Conservation (phyloP, 1,140 invertebrate species). For the Anastatus disparis region DNA sequence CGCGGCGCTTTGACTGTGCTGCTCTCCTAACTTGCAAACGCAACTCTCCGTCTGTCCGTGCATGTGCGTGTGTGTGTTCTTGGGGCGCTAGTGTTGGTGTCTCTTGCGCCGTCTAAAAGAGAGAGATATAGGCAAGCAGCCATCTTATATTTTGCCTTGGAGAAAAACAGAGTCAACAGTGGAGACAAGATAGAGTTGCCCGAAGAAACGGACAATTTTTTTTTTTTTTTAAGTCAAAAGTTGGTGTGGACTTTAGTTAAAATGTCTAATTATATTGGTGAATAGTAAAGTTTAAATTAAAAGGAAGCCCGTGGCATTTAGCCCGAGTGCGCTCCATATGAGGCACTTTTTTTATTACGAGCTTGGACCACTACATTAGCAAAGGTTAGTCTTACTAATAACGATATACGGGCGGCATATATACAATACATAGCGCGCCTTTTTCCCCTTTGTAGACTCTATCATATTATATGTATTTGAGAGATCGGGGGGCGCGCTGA, state of each 20-base stretch:
- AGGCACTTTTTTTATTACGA: constrained; percentile 58
- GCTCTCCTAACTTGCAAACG: no score
- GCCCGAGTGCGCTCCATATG: constrained; percentile 31
- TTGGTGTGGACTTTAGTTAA: no score
- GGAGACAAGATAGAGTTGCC: no score
- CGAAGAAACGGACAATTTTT: no score
- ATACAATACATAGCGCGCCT: no score
- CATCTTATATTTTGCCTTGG: constrained; percentile 69
- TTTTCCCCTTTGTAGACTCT: constrained; percentile 3
- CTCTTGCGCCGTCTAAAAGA: constrained; percentile 21
- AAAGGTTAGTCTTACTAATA: constrained; percentile 60
- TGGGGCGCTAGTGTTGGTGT: no score
- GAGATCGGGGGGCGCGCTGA: no score
- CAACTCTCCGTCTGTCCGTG: background rate
- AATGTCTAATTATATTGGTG: constrained; percentile 35
- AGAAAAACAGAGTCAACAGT: constrained; percentile 67
- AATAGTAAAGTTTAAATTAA: no score
- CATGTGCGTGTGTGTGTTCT: no score
- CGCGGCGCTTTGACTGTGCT: no score
- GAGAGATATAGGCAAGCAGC: constrained; percentile 55
- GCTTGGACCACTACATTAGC: constrained; percentile 65
- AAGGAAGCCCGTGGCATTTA: constrained; percentile 44
- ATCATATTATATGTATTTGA: no score
- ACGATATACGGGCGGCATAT: background rate
- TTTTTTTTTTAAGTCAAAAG: no score